phyloP scores from a whole-genome alignment of 2,888 invertebrate genomes.

The Pimpla rufipes region DNA sequence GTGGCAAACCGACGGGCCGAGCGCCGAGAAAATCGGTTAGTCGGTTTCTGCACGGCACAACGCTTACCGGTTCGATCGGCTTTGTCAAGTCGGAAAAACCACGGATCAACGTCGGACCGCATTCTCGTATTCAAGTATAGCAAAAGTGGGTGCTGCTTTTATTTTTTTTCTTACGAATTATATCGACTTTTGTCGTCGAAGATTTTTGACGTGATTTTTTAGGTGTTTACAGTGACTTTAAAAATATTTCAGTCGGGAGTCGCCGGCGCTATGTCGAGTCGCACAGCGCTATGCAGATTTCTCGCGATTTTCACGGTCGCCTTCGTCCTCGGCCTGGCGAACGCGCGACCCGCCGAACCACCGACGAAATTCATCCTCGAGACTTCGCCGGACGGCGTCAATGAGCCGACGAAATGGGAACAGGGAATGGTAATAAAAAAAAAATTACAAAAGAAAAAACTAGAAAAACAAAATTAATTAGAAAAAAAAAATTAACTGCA shows the following conservation, averaged over 20 bases:
- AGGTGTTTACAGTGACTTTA: neutral
- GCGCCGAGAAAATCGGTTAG: slow-evolving; percentile 70
- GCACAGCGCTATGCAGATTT: slow-evolving; percentile 6
- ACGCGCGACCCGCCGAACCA: slow-evolving; percentile 74
- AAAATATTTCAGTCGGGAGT: neutral
- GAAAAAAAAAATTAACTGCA: neutral
- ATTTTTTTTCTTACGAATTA: neutral
- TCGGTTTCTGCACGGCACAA: slow-evolving; percentile 61
- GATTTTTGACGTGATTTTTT: neutral
- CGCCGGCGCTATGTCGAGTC: slow-evolving; percentile 39
- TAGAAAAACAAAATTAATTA: neutral
- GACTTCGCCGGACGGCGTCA: slow-evolving; percentile 55
- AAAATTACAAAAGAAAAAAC: no score
- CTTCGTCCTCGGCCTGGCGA: slow-evolving; percentile 61
- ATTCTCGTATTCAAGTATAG: neutral
- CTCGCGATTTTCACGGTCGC: slow-evolving; percentile 57
- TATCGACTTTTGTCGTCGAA: neutral
- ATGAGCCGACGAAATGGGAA: slow-evolving; percentile 72
- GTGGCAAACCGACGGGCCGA: slow-evolving; percentile 41
- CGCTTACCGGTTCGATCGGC: slow-evolving; percentile 37
- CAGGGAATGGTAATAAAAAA: slow-evolving; percentile 76
- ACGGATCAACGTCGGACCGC: neutral
- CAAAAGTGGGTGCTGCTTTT: slow-evolving; percentile 4
- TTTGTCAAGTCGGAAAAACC: slow-evolving; percentile 7
- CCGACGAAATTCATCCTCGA: slow-evolving; percentile 77